Conservation (phyloP, 2,888 invertebrate genomes). For the Augochlorella aurata region DNA sequence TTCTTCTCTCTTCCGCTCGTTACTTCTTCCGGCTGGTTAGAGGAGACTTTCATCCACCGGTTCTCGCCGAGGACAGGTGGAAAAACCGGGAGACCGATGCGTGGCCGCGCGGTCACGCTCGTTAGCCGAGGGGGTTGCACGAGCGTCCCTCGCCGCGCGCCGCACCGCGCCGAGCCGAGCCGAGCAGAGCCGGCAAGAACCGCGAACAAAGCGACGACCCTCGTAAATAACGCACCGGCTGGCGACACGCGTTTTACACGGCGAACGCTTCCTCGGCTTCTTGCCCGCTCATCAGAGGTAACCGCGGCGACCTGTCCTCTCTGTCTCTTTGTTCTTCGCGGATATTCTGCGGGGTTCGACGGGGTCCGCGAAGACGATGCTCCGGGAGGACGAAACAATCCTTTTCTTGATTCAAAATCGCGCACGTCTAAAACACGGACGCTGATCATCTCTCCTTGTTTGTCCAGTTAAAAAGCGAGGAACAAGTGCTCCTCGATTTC, state of each 20-base stretch:
- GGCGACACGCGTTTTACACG: slow-evolving; percentile 16
- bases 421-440: no score
- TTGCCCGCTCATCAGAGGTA: slow-evolving; percentile 19
- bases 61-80: background rate
- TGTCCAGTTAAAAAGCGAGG: no score
- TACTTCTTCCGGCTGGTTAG: no score
- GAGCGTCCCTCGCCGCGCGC: background rate
- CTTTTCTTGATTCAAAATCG: no score
- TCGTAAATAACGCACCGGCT: slow-evolving; percentile 53
- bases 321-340: background rate
- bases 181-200: slow-evolving; percentile 18
- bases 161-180: no score
- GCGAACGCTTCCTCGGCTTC: slow-evolving; percentile 20
- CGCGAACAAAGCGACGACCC: slow-evolving; percentile 14
- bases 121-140: slow-evolving; percentile 16
- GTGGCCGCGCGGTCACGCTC: slow-evolving; percentile 11
- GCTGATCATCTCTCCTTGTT: no score
- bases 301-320: no score
- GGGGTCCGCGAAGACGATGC: no score
- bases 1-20: background rate
- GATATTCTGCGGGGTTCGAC: no score
- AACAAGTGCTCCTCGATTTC: no score
- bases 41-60: background rate
- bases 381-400: no score
- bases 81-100: slow-evolving; percentile 5